Percentiles rank a stretch among this genome's conserved stretches.
Evolutionary conservation across 2,888 invertebrate genomes (phyloP).

Genomic region (Drosophila mayaguana): DNA sequence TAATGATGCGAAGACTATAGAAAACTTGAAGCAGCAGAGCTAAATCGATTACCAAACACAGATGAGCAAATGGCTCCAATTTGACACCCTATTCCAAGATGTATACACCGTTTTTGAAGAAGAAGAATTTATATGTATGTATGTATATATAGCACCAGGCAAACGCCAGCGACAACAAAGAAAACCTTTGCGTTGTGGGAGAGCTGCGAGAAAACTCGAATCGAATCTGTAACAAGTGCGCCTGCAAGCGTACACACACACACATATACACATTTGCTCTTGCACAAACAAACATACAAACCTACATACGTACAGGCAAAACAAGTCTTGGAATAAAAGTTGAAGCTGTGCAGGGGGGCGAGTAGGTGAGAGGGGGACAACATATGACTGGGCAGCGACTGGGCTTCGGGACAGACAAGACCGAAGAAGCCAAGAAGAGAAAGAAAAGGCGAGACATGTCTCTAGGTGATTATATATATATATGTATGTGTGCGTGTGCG

Average conservation of each 20-base stretch:
- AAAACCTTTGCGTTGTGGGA: slow-evolving; percentile 47
- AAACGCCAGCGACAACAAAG: slow-evolving; percentile 47
- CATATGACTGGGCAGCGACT: slow-evolving; percentile 29
- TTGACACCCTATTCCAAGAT: background rate
- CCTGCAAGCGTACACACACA: slow-evolving; percentile 16
- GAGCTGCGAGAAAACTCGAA: slow-evolving; percentile 42
- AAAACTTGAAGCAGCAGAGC: background rate
- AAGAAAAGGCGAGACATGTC: slow-evolving; percentile 39
- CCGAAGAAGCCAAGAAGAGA: slow-evolving; percentile 37
- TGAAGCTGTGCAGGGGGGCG: slow-evolving; percentile 5
- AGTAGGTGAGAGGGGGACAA: slow-evolving; percentile 3
- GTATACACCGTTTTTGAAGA: slow-evolving; percentile 24
- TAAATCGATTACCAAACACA: background rate
- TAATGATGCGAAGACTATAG: background rate
- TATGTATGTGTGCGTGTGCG: slow-evolving; percentile 11
- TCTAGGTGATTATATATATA: background rate
- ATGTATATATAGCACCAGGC: slow-evolving; percentile 22
- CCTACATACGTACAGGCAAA: slow-evolving; percentile 35
- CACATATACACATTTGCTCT: background rate
- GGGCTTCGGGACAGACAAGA: slow-evolving; percentile 45
- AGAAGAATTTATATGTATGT: background rate
- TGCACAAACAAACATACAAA: background rate
- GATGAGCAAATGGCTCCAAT: slow-evolving; percentile 9
- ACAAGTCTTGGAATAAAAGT: slow-evolving; percentile 37
- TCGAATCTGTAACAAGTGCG: slow-evolving; percentile 73